Evolutionary conservation across 2,797 vertebrate genomes (phyloP).

Genomic region (Myotis findleyi): DNA sequence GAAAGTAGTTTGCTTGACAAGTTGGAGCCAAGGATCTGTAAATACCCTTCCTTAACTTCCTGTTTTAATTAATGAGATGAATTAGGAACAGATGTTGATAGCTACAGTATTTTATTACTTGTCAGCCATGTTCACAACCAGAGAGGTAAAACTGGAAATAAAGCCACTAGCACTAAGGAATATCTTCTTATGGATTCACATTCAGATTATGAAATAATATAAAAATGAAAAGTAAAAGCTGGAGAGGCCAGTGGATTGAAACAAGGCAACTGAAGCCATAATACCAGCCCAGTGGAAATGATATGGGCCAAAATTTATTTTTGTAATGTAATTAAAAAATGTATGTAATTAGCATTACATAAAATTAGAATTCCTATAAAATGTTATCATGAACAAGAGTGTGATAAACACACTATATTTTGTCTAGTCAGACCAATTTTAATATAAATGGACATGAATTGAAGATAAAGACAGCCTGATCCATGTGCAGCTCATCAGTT

Average conservation of each 20-base stretch:
- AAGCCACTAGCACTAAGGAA: background rate
- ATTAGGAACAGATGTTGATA: background rate
- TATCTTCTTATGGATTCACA: background rate
- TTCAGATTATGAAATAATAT: background rate
- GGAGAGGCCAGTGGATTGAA: background rate
- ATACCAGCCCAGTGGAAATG: background rate
- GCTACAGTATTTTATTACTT: background rate
- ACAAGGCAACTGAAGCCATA: background rate
- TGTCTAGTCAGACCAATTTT: background rate
- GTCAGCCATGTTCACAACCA: background rate
- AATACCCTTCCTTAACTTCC: background rate
- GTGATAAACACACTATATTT: background rate
- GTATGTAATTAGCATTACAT: background rate
- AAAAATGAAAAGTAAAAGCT: background rate
- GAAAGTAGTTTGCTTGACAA: background rate
- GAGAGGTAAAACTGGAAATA: background rate
- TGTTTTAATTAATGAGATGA: background rate
- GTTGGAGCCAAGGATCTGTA: background rate
- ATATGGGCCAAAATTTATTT: background rate
- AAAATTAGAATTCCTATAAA: background rate
- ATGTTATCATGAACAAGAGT: background rate
- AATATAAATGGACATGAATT: background rate
- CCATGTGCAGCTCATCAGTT: background rate
- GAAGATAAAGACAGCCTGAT: background rate
- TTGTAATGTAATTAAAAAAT: background rate